phyloP scores from a whole-genome alignment of 2,797 vertebrate species.

The Chrysocyon brachyurus region DNA sequence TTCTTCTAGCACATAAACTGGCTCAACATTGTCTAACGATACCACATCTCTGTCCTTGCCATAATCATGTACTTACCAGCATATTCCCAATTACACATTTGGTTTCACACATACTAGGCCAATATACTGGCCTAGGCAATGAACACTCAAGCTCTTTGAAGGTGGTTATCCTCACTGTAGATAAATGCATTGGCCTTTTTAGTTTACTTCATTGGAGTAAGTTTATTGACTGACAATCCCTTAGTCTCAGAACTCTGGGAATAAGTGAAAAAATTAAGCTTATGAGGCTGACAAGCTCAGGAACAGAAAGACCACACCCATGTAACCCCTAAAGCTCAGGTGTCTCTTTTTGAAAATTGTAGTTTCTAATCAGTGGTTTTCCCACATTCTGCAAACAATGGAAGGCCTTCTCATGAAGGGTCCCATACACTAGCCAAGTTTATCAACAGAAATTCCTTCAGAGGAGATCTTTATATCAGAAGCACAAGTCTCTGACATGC shows the following conservation, averaged over 20 bases:
- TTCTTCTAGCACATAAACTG: neutral
- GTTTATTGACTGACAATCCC: neutral
- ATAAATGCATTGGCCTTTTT: neutral
- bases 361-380: neutral
- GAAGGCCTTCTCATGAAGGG: neutral
- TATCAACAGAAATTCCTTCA: neutral
- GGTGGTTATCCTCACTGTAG: neutral
- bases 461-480: neutral
- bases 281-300: neutral
- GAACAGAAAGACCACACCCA: neutral
- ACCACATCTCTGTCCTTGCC: neutral
- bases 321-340: neutral
- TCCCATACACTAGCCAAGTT: neutral
- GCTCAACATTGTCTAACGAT: neutral
- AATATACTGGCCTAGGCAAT: neutral
- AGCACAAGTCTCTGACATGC: neutral
- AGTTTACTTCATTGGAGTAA: neutral
- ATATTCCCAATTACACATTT: neutral
- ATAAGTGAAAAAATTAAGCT: neutral
- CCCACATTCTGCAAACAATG: neutral
- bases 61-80: neutral
- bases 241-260: neutral
- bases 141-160: neutral
- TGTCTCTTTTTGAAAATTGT: neutral
- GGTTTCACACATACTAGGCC: neutral